Evolutionary conservation across 1,140 invertebrate genomes (phyloP).

Genomic region (Tetramorium parvispinum): DNA sequence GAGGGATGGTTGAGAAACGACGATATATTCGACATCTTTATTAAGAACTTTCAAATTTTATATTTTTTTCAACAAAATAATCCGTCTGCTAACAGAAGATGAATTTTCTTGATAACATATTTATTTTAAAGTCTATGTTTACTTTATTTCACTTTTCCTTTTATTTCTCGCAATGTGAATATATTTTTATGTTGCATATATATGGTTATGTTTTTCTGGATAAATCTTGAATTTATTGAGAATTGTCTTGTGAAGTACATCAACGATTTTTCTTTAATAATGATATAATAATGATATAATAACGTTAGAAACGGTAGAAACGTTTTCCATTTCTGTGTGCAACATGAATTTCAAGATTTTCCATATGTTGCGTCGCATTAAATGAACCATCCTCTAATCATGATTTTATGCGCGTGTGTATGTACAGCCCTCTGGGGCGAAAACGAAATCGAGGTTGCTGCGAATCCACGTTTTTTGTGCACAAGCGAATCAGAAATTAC

Average conservation of each 20-base stretch:
- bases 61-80: background rate
- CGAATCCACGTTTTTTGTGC: constrained; percentile 13
- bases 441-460: constrained; percentile 27
- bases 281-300: background rate
- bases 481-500: constrained; percentile 48
- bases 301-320: background rate
- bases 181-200: background rate
- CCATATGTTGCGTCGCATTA: background rate
- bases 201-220: background rate
- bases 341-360: background rate
- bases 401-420: constrained; percentile 10
- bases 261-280: background rate
- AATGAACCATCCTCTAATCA: constrained; percentile 20
- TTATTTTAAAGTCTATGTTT: background rate
- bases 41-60: background rate
- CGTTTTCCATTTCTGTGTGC: background rate
- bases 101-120: background rate
- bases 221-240: too few species aligned
- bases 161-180: background rate
- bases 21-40: background rate
- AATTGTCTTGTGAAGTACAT: background rate
- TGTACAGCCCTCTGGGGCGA: background rate
- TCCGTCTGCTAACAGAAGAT: background rate
- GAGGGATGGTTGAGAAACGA: background rate
- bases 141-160: background rate